Evolutionary conservation across 2,113 vertebrate species (phyloP).

Genomic region (Crotalus tigris): DNA sequence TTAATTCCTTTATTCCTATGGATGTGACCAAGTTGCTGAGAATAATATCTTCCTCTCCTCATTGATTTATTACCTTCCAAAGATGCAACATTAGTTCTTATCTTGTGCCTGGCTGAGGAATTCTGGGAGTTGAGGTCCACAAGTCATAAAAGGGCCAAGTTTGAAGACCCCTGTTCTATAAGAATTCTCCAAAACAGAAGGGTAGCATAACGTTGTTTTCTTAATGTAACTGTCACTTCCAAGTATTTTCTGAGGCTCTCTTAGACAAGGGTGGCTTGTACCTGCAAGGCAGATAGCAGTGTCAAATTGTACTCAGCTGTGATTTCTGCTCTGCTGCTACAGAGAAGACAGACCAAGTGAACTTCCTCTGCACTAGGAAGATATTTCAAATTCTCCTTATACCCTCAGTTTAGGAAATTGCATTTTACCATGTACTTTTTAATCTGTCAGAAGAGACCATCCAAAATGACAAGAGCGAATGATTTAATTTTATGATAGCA

Average conservation of each 20-base stretch:
- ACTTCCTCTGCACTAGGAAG: conserved; percentile 41
- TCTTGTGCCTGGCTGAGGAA: not conserved
- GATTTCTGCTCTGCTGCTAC: conserved; percentile 45
- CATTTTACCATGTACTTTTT: conserved; percentile 63
- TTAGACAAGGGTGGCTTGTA: conserved; percentile 37
- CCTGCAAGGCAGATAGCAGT: conserved; percentile 44
- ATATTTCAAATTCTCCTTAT: conserved; percentile 60
- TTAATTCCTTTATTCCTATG: not conserved
- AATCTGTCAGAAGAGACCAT: conserved; percentile 54
- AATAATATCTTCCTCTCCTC: not conserved
- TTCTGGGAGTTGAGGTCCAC: no score
- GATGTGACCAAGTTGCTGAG: not conserved
- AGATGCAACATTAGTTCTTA: not conserved
- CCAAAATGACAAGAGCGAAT: conserved; percentile 55
- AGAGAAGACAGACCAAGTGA: conserved; percentile 21
- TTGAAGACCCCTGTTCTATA: not conserved
- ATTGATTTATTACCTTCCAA: not conserved
- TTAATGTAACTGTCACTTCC: conserved; percentile 38
- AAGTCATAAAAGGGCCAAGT: no score
- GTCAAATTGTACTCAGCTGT: conserved; percentile 47
- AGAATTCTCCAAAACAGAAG: conserved; percentile 27
- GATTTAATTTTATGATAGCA: conserved; percentile 68
- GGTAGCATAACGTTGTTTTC: conserved; percentile 47
- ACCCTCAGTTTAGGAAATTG: conserved; percentile 64
- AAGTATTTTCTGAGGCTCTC: conserved; percentile 33